Evolutionary conservation across 2,888 invertebrate genomes (phyloP), one percentile per base, ranked within the genome.

Genomic region (Platycheirus rosarum): DNA sequence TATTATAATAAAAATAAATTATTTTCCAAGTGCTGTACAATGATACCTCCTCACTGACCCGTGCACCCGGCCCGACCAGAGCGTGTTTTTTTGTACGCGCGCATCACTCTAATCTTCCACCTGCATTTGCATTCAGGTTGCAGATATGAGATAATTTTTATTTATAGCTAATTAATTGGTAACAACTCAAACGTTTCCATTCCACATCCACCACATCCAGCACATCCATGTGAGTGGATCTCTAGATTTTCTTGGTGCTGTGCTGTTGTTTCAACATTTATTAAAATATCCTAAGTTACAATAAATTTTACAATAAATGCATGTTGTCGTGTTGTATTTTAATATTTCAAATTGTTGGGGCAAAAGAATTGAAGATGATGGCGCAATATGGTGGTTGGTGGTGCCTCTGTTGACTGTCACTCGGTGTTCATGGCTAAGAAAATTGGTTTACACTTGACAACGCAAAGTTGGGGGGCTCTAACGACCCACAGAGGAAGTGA

Each of bases 121-220:
- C 77, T 82, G 82, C 82, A 82, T 82, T 82, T 82, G 71, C 82
- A 82, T 82, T 82, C 82, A 73, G 68, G 62, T 68, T 77, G 66
- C 82, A 73, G 66, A 82, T 71, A 82, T 82, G 82, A 82, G 82
- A 82, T 82, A 77, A 82, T 82, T 82, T 82, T 82, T 82, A 82
- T 82, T 82, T 82, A 82, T 82, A 82, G 82, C 82, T 71, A 82
- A 77, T 82, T 82, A 82, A 82, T 82, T 82, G 82, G 71, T 63
- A 66, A 71, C 82, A 82, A 71, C n/a, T n/a, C 77, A 76, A 74
- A 73, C 68, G 57, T 80, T 80, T 66, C 49, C 80, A 76, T 66
- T 75, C 69, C 42, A 44, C 18, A 55, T 40, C 40, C 57, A 40
- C n/a, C n/a, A n/a, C n/a, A n/a, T n/a, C n/a, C n/a, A n/a, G n/a